Conservation (phyloP, 2,113 vertebrate species). For the Prolemur simus region DNA sequence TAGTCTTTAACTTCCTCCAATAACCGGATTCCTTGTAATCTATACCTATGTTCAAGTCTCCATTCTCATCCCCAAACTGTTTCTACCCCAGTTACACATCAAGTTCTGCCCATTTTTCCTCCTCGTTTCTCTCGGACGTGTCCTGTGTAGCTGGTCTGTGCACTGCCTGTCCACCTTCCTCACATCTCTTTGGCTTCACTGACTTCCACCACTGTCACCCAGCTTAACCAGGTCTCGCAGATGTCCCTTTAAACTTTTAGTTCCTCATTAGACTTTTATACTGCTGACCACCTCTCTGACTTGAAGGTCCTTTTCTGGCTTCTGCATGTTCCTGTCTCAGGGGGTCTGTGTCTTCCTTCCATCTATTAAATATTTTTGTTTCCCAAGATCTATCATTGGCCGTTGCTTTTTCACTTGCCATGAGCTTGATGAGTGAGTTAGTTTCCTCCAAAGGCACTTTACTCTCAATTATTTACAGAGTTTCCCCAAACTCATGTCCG, state of each 20-base stretch:
- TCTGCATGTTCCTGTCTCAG: neutral
- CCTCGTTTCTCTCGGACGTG: neutral
- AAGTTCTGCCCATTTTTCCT: no score
- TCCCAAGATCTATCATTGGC: neutral
- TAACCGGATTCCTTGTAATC: neutral
- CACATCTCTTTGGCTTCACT: neutral
- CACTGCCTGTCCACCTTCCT: no score
- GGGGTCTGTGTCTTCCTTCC: neutral
- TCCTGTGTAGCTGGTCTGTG: neutral
- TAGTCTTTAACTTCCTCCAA: neutral
- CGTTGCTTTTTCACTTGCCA: neutral
- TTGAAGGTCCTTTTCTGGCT: no score
- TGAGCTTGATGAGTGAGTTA: neutral
- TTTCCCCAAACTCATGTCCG: neutral
- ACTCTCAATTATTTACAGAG: neutral
- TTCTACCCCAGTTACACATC: fast-evolving
- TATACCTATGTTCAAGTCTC: neutral
- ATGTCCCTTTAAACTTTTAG: neutral
- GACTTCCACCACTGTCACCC: neutral
- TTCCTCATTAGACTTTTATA: neutral
- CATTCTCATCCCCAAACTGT: neutral
- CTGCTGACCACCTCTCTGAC: neutral
- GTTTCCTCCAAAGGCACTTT: neutral
- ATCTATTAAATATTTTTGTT: neutral
- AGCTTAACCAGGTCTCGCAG: neutral